Evolutionary conservation across 2,797 vertebrate genomes (phyloP), one percentile per base, ranked within the genome.

Genomic region (Macropodus opercularis): DNA sequence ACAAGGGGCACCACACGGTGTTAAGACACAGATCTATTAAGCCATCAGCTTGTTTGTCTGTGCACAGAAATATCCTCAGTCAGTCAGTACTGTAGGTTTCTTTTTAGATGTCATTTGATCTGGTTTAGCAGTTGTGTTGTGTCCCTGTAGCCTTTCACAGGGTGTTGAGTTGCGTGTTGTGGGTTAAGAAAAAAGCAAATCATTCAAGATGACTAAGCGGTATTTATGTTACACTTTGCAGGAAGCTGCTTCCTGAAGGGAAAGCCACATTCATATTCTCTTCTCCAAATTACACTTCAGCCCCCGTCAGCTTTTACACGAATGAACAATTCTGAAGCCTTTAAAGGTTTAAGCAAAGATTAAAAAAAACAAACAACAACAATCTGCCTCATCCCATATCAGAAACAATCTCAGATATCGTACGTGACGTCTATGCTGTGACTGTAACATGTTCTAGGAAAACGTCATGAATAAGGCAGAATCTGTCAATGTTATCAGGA

Each of bases 301-400:
- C 6, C n/a, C 15, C 23, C 26, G 23, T 43, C 26, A 36, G 22
- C 2, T 6, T 60, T 42, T 14, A 40, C 23, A 7, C 5, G n/a
- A 47, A 27, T 49, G n/a, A 2, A 17, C 14, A 9, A 52, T 39
- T 26, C 31, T 19, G 27, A 41, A 23, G 17, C 32, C 13, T 22
- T 38, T 22, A 22, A 15, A 11, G 21, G 52, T 63, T 29, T 39
- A 61, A 63, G 12, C 32, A 53, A 42, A n/a, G n/a, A n/a, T n/a
- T n/a, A n/a, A n/a, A n/a, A n/a, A n/a, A n/a, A n/a, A n/a, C n/a
- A n/a, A n/a, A n/a, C n/a, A n/a, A n/a, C n/a, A n/a, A n/a, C n/a
- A n/a, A 35, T 63, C 21, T 51, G 23, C 41, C 27, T 32, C 32
- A 13, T 13, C 17, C 2, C 11, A n/a, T 35, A n/a, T 39, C 4